phyloP scores from a whole-genome alignment of 2,113 vertebrate genomes.

The Ia io region DNA sequence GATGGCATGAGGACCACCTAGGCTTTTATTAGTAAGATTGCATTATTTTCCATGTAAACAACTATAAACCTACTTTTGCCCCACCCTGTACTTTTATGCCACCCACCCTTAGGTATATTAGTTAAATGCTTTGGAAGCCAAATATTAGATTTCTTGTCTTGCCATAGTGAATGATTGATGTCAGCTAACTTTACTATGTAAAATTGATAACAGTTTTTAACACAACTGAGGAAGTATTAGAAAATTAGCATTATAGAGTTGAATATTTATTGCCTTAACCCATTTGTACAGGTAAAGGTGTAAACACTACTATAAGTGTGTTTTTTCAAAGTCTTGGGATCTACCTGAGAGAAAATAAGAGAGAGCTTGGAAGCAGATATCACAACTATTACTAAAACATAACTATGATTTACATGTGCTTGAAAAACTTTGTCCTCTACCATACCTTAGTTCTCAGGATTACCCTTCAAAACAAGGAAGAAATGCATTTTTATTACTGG shows the following conservation, averaged over 20 bases:
- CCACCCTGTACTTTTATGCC: background rate
- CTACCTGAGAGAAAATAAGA: background rate
- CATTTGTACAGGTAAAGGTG: background rate
- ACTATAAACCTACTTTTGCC: background rate
- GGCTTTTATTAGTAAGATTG: background rate
- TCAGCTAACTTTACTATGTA: background rate
- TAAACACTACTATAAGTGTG: background rate
- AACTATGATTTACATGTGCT: constrained; percentile 54
- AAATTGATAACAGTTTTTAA: background rate
- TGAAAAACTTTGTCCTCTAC: constrained; percentile 51
- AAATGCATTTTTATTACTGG: constrained; percentile 62
- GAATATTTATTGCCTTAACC: background rate
- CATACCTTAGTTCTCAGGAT: constrained; percentile 28
- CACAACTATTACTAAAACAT: background rate
- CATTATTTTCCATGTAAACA: background rate
- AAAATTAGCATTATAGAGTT: background rate
- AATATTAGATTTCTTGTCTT: background rate
- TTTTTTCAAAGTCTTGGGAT: background rate
- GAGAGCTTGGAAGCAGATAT: background rate
- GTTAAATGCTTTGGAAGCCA: background rate
- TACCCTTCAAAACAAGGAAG: constrained; percentile 58
- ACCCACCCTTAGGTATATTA: background rate
- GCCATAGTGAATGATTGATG: background rate
- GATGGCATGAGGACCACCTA: too few relatives aligned
- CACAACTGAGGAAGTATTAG: background rate